phyloP scores from a whole-genome alignment of 2,888 invertebrate species.

The Brachyopa scutellaris region DNA sequence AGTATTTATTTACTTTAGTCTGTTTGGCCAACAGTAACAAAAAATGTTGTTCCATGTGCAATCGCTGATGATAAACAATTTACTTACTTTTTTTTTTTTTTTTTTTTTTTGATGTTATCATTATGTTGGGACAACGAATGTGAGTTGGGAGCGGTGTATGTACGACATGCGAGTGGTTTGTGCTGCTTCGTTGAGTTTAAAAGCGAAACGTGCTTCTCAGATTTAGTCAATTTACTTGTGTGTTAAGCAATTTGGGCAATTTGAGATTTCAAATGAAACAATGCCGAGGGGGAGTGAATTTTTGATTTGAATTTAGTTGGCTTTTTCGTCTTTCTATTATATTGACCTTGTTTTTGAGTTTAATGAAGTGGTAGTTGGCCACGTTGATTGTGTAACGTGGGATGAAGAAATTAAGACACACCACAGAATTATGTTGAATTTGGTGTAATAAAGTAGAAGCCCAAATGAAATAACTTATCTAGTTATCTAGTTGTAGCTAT shows the following conservation, averaged over 20 bases:
- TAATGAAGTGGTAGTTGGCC: conserved; percentile 50
- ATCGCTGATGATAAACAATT: conserved; percentile 45
- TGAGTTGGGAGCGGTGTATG: background rate
- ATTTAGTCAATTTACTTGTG: conserved; percentile 41
- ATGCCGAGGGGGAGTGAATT: conserved; percentile 21
- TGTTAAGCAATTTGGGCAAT: conserved; percentile 53
- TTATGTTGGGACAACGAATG: conserved; percentile 13
- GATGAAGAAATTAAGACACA: conserved; percentile 17
- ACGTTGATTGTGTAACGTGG: conserved; percentile 13
- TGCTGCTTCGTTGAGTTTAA: background rate
- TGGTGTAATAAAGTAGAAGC: background rate
- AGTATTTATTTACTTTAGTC: conserved; percentile 38
- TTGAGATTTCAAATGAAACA: conserved; percentile 44
- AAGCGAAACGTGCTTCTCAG: conserved; percentile 37
- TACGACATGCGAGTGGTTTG: background rate
- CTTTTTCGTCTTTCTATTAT: conserved; percentile 21
- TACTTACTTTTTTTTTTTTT: conserved; percentile 31
- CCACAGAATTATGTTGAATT: conserved; percentile 1
- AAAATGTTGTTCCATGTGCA: conserved; percentile 21
- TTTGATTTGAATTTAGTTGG: conserved; percentile 40
- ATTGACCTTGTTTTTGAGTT: conserved; percentile 54
- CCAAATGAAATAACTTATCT: background rate
- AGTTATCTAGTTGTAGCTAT: conserved; percentile 7
- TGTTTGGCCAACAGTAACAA: conserved; percentile 22
- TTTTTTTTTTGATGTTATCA: conserved; percentile 22